Conservation (phyloP, 2,797 vertebrate species). For the Micrastur ruficollis region DNA sequence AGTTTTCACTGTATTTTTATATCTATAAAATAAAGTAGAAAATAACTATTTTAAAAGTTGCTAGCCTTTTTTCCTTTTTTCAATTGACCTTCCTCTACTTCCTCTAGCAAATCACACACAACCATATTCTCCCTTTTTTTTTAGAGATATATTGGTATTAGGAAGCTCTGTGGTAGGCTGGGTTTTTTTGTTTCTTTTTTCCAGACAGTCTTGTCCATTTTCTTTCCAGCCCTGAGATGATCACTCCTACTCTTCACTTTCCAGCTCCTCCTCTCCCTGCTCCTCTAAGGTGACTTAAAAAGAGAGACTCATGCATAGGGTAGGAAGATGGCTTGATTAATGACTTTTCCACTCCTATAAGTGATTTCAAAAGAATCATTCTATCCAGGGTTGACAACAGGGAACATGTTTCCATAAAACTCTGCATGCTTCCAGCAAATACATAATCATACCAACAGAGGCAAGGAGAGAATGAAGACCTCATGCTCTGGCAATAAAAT, state of each 20-base stretch:
- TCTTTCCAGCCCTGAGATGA: background rate
- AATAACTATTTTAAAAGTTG: background rate
- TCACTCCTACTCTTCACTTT: background rate
- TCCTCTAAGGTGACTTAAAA: background rate
- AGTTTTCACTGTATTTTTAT: background rate
- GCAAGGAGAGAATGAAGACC: background rate
- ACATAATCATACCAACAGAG: background rate
- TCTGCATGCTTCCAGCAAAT: background rate
- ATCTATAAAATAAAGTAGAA: background rate
- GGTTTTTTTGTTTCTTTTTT: background rate
- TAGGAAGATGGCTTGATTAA: background rate
- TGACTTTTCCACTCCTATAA: background rate
- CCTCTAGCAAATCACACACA: background rate
- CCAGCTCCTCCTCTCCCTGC: background rate
- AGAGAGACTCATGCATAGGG: background rate
- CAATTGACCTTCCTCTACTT: background rate
- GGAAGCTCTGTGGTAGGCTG: background rate
- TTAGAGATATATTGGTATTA: background rate
- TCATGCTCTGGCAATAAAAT: background rate
- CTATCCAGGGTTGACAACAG: background rate
- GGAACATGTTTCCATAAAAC: background rate
- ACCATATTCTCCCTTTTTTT: background rate
- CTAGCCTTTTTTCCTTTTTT: background rate
- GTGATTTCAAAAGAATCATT: conserved; percentile 1
- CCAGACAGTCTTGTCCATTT: background rate